These are phyloP conservation scores for Iselma pallidipennis DNA, from an alignment of 2,888 invertebrate genomes.

Conservation along the genomic window DNA sequence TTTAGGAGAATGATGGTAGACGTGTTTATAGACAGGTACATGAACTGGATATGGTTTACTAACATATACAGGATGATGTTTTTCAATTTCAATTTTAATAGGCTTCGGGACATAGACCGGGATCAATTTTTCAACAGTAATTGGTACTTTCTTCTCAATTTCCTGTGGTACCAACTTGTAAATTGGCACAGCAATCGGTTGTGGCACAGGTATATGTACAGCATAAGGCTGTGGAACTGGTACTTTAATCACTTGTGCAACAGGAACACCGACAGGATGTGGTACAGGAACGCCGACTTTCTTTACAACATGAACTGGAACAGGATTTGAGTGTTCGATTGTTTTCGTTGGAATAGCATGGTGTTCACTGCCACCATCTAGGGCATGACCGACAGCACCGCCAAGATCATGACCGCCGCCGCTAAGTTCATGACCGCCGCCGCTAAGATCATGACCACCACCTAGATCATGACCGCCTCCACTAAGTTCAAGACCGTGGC, in stretches of 20 bases:
- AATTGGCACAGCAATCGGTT: conserved; percentile 73
- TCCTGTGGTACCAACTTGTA: conserved; percentile 75
- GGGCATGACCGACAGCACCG: conserved; percentile 38
- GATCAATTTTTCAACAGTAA: conserved; percentile 73
- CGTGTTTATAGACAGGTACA: conserved; percentile 73
- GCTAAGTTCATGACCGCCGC: conserved; percentile 56
- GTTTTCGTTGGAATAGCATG: conserved; percentile 62
- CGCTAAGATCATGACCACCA: conserved; percentile 29
- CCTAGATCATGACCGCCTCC: conserved; percentile 20
- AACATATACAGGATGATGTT: conserved; percentile 67
- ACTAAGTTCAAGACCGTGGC: conserved; percentile 23
- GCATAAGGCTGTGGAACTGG: conserved; percentile 77
- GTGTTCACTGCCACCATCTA: conserved; percentile 60
- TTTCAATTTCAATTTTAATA: conserved; percentile 75
- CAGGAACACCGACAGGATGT: conserved; percentile 56
- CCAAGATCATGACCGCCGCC: conserved; percentile 52
- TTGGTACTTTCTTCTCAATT: conserved; percentile 73
- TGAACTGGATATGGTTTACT: conserved; percentile 76
- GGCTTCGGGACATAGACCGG: conserved; percentile 74
- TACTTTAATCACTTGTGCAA: conserved; percentile 66
- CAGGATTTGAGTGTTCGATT: conserved; percentile 70
- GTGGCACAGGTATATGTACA: conserved; percentile 71
- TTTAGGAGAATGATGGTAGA: conserved; percentile 60
- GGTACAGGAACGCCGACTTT: conserved; percentile 75
- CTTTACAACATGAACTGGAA: conserved; percentile 71